phyloP scores from a whole-genome alignment of 1,140 invertebrate genomes.

The Drosophila athabasca region DNA sequence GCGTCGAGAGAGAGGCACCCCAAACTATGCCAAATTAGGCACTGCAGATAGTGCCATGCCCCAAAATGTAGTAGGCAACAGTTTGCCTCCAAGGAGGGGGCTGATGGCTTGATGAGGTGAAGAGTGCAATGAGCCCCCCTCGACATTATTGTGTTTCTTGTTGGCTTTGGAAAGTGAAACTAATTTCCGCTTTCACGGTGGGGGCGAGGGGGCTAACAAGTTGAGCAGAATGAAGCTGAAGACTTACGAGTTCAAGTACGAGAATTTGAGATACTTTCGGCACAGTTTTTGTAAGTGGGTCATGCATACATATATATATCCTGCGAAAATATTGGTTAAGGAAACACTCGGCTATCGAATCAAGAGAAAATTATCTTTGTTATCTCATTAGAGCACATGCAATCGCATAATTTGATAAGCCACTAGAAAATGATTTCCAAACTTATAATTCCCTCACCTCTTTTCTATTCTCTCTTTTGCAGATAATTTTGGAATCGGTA shows the following conservation, averaged over 20 bases:
- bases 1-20: slow-evolving; percentile 18
- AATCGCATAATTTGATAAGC: slow-evolving; percentile 42
- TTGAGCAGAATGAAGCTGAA: not conserved
- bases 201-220: slow-evolving; percentile 1
- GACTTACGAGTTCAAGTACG: too few species aligned
- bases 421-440: slow-evolving; percentile 35
- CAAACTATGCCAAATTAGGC: slow-evolving; percentile 48
- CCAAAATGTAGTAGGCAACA: slow-evolving; percentile 62
- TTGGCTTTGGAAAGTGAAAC: slow-evolving; percentile 69
- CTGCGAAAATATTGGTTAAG: not conserved
- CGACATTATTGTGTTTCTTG: slow-evolving; percentile 33
- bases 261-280: too few species aligned
- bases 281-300: too few species aligned
- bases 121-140: slow-evolving; percentile 18
- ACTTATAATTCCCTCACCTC: slow-evolving; percentile 55
- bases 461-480: slow-evolving; percentile 23
- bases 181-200: slow-evolving; percentile 57
- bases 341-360: not conserved
- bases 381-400: slow-evolving; percentile 22
- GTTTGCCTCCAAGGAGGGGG: slow-evolving; percentile 24
- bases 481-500: slow-evolving; percentile 30
- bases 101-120: slow-evolving; percentile 5
- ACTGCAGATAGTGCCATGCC: slow-evolving; percentile 37
- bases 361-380: not conserved
- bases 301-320: too few species aligned